These are phyloP conservation scores for Axis porcinus DNA, from an alignment of 2,113 vertebrate genomes.

Conservation along the genomic window DNA sequence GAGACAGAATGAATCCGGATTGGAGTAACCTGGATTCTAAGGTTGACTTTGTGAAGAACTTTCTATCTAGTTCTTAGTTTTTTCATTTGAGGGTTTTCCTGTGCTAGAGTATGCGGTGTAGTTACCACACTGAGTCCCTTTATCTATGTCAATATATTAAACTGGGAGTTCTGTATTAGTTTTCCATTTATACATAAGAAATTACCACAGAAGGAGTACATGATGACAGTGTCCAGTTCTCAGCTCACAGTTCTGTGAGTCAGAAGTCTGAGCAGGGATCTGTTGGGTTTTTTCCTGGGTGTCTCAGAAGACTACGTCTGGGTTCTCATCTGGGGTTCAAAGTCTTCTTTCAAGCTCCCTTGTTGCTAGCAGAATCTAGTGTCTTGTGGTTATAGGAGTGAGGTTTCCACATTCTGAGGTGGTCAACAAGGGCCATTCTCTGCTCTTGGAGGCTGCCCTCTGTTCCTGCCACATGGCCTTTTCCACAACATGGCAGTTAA, in stretches of 20 bases:
- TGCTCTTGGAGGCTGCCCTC: neutral
- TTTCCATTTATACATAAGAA: neutral
- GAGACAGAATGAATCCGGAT: neutral
- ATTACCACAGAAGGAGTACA: neutral
- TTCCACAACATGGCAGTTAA: too few relatives aligned
- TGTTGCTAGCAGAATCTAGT: neutral
- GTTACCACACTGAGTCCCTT: neutral
- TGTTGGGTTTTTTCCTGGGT: neutral
- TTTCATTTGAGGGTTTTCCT: neutral
- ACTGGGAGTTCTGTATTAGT: neutral
- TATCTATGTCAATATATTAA: neutral
- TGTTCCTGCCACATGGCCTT: fast-evolving
- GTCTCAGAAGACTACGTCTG: neutral
- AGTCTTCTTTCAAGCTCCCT: neutral
- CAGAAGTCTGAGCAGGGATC: neutral
- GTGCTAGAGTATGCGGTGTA: neutral
- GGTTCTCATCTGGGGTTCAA: neutral
- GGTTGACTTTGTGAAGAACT: neutral
- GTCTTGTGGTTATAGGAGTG: neutral
- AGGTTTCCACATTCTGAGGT: neutral
- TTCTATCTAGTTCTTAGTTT: neutral
- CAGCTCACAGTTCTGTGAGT: neutral
- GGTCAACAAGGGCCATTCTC: neutral
- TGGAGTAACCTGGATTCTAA: neutral
- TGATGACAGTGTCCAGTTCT: neutral